A percentile compares a stretch with the other conserved stretches of the same genome.
Conservation (phyloP, 2,797 vertebrate species). For the Gobio occitaniae region DNA sequence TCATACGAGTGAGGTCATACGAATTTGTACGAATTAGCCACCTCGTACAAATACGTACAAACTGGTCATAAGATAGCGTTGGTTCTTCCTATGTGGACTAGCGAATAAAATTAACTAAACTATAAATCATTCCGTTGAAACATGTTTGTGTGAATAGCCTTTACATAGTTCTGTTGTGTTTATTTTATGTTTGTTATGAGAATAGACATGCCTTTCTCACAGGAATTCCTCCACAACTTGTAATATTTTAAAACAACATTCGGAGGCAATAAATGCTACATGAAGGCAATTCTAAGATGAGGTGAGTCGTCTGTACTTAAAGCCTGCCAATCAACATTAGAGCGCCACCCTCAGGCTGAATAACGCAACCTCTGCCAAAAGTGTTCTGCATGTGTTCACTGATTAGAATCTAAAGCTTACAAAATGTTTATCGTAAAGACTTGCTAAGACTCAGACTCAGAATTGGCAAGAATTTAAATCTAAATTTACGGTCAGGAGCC, state of each 20-base stretch:
- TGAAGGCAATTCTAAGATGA: background rate
- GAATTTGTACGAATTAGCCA: no score
- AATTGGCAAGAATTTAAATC: background rate
- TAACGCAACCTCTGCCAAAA: background rate
- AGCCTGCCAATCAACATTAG: background rate
- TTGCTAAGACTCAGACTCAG: background rate
- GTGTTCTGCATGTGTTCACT: background rate
- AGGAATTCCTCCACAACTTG: background rate
- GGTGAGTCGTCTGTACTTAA: background rate
- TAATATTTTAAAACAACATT: background rate
- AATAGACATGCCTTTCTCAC: background rate
- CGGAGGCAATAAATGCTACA: background rate
- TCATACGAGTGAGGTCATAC: no score
- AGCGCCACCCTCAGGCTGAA: background rate
- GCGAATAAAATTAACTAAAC: background rate
- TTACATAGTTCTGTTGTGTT: background rate
- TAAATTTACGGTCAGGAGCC: background rate
- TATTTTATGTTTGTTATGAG: background rate
- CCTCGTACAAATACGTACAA: no score
- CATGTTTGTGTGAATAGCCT: background rate
- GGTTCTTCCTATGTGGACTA: background rate
- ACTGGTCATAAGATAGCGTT: no score
- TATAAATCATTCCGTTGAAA: background rate
- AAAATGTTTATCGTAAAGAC: background rate
- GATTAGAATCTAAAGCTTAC: background rate